phyloP scores from a whole-genome alignment of 2,113 vertebrate genomes.

The Istiophorus platypterus region DNA sequence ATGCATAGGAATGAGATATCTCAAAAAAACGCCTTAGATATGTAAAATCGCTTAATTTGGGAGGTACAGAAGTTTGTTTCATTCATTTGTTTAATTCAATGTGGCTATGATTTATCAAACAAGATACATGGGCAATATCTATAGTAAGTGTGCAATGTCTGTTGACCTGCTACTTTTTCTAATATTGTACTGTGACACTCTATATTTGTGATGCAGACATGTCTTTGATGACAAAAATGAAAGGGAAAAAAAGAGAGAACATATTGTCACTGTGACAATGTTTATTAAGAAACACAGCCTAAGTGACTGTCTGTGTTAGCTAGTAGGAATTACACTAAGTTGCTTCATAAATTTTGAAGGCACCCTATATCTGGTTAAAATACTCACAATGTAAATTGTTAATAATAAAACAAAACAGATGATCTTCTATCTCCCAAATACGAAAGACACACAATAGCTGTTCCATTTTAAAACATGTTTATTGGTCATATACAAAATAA shows the following conservation, averaged over 20 bases:
- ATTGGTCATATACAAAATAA: conserved; percentile 99
- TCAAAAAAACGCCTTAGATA: too few species aligned
- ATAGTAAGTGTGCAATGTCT: not conserved
- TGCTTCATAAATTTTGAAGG: not conserved
- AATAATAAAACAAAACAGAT: not conserved
- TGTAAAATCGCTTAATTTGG: too few species aligned
- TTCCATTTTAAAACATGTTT: conserved; percentile 93
- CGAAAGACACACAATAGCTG: not conserved
- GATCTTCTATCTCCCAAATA: not conserved
- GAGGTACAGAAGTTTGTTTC: too few species aligned
- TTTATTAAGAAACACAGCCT: too few species aligned
- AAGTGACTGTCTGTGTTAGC: too few species aligned
- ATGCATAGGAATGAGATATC: not conserved
- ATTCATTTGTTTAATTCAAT: too few species aligned
- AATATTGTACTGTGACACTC: not conserved
- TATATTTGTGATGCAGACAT: not conserved
- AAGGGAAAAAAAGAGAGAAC: not conserved
- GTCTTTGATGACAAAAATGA: not conserved
- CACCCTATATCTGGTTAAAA: not conserved
- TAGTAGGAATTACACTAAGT: not conserved
- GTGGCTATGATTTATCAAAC: not conserved
- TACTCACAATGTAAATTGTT: not conserved
- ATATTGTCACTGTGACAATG: not conserved
- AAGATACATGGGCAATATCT: not conserved
- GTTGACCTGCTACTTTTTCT: not conserved